A percentile compares a stretch with the other conserved stretches of the same genome.
Evolutionary conservation across 1,140 invertebrate genomes (phyloP).

Genomic region (Scaptodrosophila lebanonensis): DNA sequence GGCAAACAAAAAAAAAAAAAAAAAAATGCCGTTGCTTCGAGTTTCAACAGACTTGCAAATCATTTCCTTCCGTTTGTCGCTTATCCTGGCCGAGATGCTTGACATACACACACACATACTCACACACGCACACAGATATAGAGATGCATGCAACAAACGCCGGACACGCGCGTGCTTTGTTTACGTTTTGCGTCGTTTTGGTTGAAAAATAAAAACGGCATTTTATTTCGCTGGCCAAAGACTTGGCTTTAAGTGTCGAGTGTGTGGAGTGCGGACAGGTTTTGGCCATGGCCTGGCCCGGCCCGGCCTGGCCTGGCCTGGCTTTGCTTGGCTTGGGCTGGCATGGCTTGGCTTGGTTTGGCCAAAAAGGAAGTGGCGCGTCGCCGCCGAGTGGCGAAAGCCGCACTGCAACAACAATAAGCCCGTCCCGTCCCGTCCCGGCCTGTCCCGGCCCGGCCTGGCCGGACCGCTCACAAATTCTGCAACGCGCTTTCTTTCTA

Average conservation of each 20-base stretch:
- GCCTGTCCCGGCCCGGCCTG: too few relatives aligned
- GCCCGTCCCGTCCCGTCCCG: too few relatives aligned
- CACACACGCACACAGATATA: slow-evolving; percentile 1
- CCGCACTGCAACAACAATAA: slow-evolving; percentile 33
- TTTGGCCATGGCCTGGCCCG: not conserved
- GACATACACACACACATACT: slow-evolving; percentile 13
- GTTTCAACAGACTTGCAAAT: slow-evolving; percentile 39
- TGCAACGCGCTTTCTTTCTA: slow-evolving; percentile 47
- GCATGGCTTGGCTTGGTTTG: slow-evolving; percentile 28
- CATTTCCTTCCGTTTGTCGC: slow-evolving; percentile 35
- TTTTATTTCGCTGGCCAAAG: not conserved
- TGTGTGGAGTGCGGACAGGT: too few relatives aligned
- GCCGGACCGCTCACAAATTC: slow-evolving; percentile 41
- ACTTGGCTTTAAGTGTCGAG: too few relatives aligned
- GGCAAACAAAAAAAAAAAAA: too few relatives aligned
- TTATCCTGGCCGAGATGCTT: slow-evolving; percentile 14
- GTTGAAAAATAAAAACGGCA: slow-evolving; percentile 28
- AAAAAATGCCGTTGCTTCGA: slow-evolving; percentile 11
- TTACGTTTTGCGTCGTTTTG: slow-evolving; percentile 45
- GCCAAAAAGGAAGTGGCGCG: slow-evolving; percentile 71
- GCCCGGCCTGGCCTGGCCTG: slow-evolving; percentile 21
- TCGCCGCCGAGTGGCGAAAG: slow-evolving; percentile 60
- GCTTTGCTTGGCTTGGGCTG: not conserved
- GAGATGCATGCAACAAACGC: too few relatives aligned
- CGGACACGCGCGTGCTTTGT: slow-evolving; percentile 42